Conservation (phyloP, 1,140 invertebrate species). For the Calephelis nemesis region DNA sequence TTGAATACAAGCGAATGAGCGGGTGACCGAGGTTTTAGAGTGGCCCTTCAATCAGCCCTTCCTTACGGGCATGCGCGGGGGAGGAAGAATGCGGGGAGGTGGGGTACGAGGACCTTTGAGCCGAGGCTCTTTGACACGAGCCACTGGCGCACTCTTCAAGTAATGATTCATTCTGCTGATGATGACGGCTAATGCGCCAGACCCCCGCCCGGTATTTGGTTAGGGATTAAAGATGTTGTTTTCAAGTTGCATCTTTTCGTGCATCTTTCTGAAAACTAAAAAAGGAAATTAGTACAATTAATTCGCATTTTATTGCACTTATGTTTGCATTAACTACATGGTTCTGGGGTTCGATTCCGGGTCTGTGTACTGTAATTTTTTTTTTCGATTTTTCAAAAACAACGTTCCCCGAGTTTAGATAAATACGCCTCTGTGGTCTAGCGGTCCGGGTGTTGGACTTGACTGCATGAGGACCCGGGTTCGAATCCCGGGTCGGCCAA, state of each 20-base stretch:
- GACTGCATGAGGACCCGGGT: too few species aligned
- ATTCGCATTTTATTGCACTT: too few species aligned
- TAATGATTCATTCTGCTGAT: constrained; percentile 78
- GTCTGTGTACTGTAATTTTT: too few species aligned
- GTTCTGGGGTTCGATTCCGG: too few species aligned
- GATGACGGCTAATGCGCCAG: constrained; percentile 65
- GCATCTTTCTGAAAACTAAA: too few species aligned
- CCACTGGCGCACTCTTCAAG: constrained; percentile 76
- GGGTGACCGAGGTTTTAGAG: constrained; percentile 73
- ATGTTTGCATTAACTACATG: too few species aligned
- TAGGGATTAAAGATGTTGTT: constrained; percentile 54
- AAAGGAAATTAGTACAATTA: too few species aligned
- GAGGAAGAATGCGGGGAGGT: constrained; percentile 37
- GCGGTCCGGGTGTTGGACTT: too few species aligned
- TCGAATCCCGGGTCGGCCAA: too few species aligned
- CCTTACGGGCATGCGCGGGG: constrained; percentile 61
- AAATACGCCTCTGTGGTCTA: too few species aligned
- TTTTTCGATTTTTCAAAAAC: too few species aligned
- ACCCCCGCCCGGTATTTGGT: constrained; percentile 62
- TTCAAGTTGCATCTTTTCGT: constrained; percentile 29
- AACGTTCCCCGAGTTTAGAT: too few species aligned
- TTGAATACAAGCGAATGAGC: constrained; percentile 76
- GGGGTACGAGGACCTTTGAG: constrained; percentile 69
- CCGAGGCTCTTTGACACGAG: constrained; percentile 77
- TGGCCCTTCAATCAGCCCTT: constrained; percentile 77